These are phyloP conservation scores for Sturnira hondurensis DNA, from an alignment of 2,113 vertebrate species.

Conservation along the genomic window DNA sequence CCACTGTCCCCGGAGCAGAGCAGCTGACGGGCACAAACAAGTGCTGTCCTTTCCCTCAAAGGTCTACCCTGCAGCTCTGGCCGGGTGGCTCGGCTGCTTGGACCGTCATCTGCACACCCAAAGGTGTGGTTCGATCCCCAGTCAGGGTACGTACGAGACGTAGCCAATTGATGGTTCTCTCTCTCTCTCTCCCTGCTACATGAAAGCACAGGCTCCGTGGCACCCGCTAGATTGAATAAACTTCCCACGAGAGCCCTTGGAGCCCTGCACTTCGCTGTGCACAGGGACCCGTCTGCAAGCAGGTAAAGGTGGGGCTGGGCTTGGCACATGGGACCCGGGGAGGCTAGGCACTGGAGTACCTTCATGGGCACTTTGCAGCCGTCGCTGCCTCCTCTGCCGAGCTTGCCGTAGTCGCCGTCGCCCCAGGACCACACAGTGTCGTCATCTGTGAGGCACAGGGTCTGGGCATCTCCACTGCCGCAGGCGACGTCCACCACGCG, in stretches of 20 bases:
- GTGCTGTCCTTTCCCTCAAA: not conserved
- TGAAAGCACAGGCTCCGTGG: not conserved
- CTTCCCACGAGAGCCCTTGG: not conserved
- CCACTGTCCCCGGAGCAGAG: not conserved
- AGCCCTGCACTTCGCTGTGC: not conserved
- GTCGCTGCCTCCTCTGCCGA: constrained; percentile 96
- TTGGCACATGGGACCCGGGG: fast-evolving
- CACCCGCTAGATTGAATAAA: fast-evolving
- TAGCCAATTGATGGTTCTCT: too few species aligned
- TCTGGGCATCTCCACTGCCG: constrained; percentile 97
- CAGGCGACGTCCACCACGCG: constrained; percentile 96
- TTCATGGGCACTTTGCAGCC: constrained; percentile 99
- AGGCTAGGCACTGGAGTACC: constrained; percentile 77
- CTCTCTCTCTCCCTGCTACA: not conserved
- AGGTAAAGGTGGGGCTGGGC: not conserved
- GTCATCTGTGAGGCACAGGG: constrained; percentile 95
- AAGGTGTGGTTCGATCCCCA: too few species aligned
- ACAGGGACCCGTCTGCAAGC: not conserved
- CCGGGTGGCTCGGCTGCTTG: too few species aligned
- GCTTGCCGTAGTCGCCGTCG: constrained; percentile 97
- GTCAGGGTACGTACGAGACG: too few species aligned
- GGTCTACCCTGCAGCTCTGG: not conserved
- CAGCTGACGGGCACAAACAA: not conserved
- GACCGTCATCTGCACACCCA: too few species aligned
- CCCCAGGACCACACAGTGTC: constrained; percentile 99